Evolutionary conservation across 2,888 invertebrate species (phyloP), one percentile per base, ranked within the genome.

Genomic region (Drosophila neonasuta): DNA sequence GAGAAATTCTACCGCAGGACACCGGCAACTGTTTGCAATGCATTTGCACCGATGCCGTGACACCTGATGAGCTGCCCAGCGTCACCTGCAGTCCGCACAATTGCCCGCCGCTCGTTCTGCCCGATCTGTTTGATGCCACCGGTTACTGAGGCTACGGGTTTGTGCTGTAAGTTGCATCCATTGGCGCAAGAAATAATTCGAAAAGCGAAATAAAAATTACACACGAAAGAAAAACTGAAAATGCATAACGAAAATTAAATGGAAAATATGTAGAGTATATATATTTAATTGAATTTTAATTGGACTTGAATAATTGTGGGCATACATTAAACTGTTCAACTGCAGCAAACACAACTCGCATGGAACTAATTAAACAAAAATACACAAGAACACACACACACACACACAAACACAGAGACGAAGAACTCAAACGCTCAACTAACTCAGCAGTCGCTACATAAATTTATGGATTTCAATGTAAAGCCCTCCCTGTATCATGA

Each of bases 1-100:
- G 94, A 41, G 93, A 94, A 83, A 91, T 92, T 72, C 91, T 94
- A 76, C 94, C 94, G 9, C 93, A 94, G 88, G 93, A 93, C 80
- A 94, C 94, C 57, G 94, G 94, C 78, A 94, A 94, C 89, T 94
- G 94, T 89, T 92, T 94, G 77, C 94, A 94, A 88, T 94, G 94
- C 89, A 92, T 93, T 87, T 94, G 94, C 89, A 93, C 93, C 70
- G 91, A 92, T 69, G 93, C 93, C 64, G 93, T 89, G 54, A 90
- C 88, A 61, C 84, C 86, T 46, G 89, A 89, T 66, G 91, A 91
- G 75, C 86, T 89, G 79, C 91, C 91, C 34, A 90, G 91, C 59
- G 90, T 91, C 69, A 91, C 91, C 70, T 91, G 91, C 80, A 91
- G 90, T 85, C 91, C 91, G 64, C 91, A 91, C 81, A 91, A 91